Evolutionary conservation across 1,140 invertebrate genomes (phyloP), one percentile per base, ranked within the genome.

Genomic region (Papilio aristodemus): DNA sequence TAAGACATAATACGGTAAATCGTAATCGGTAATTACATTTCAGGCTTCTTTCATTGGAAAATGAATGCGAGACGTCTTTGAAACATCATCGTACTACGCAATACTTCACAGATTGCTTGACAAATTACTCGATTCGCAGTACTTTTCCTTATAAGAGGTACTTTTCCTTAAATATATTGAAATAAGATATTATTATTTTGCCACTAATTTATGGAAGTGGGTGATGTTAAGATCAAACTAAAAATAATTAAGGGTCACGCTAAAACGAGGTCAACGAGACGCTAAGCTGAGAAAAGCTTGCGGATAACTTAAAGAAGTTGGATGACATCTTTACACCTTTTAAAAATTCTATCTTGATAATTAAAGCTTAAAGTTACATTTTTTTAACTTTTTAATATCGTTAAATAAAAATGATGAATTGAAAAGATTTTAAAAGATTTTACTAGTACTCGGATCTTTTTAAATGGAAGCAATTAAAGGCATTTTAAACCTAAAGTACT

Each of bases 181-280:
- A n/a, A n/a, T n/a, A n/a, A n/a, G n/a, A n/a, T n/a, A n/a, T n/a
- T n/a, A n/a, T n/a, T n/a, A n/a, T n/a, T n/a, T n/a, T n/a, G n/a
- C n/a, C n/a, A n/a, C n/a, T n/a, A n/a, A n/a, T n/a, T n/a, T n/a
- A n/a, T n/a, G n/a, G n/a, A n/a, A n/a, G n/a, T n/a, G n/a, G n/a
- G 41, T 43, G 41, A 43, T n/a, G 14, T 43, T 17, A 43, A 43
- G 41, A 43, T 22, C 4, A 50, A 50, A 50, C 22, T 50, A 32
- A 4, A 50, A 50, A 50, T 50, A 50, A 50, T 50, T 22, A 50
- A 25, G 46, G 9, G 46, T n/a, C 9, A 22, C 22, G 17, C 19
- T 50, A 50, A 50, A 22, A 22, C 14, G 9, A 50, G 46, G 46
- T 50, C 46, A 50, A 50, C 9, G 22, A 22, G 17, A 50, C 11